Evolutionary conservation across 2,113 vertebrate genomes (phyloP).

Genomic region (Podilymbus podiceps): DNA sequence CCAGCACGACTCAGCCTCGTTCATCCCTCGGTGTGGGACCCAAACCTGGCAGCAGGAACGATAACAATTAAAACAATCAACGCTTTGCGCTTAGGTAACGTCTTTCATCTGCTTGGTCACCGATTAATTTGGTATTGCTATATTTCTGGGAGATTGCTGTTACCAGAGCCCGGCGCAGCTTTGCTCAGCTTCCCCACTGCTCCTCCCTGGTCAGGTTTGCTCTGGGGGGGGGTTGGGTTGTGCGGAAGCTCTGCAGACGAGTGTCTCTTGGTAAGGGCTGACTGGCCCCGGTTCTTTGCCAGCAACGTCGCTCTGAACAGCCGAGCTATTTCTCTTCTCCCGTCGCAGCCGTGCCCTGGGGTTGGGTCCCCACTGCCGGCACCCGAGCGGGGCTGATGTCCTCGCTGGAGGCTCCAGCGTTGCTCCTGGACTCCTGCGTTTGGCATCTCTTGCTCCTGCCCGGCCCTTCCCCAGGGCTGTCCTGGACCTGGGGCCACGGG

Average conservation of each 20-base stretch:
- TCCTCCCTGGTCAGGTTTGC: not conserved
- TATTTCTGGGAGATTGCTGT: not conserved
- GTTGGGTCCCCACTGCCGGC: not conserved
- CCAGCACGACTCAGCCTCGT: not conserved
- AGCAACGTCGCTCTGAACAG: not conserved
- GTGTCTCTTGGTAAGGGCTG: accelerated
- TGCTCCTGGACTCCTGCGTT: not conserved
- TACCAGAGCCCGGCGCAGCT: not conserved
- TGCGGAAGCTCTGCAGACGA: not conserved
- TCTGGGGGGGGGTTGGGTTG: accelerated
- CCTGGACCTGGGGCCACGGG: not conserved
- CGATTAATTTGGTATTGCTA: not conserved
- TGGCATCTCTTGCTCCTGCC: not conserved
- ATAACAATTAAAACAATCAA: not conserved
- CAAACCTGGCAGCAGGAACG: not conserved
- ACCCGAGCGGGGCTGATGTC: accelerated
- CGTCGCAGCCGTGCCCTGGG: not conserved
- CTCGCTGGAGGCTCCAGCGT: not conserved
- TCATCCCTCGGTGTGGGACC: not conserved
- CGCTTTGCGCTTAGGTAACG: not conserved
- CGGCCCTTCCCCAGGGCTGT: not conserved
- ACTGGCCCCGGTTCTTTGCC: not conserved
- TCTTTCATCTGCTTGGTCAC: not conserved
- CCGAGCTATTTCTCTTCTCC: not conserved
- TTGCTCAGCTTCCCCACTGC: not conserved